Evolutionary conservation across 2,797 vertebrate species (phyloP).

Genomic region (Acanthis flammea): DNA sequence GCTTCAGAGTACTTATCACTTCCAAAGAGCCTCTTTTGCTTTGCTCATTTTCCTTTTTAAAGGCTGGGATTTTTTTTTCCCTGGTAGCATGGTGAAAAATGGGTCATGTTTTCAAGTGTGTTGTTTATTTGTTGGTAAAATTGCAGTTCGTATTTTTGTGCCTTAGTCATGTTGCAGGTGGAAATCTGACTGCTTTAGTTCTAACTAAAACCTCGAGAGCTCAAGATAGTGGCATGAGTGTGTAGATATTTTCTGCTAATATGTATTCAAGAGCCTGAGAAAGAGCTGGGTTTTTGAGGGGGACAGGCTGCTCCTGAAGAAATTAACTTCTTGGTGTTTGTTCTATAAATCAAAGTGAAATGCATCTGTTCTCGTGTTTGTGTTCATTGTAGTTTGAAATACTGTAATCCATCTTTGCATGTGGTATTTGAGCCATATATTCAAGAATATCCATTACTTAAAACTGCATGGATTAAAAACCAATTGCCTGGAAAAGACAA

Average conservation of each 20-base stretch:
- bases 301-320: not conserved
- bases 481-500: not conserved
- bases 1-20: not conserved
- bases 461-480: not conserved
- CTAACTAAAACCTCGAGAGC: not conserved
- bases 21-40: not conserved
- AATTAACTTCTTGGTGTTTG: not conserved
- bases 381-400: not conserved
- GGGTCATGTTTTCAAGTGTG: not conserved
- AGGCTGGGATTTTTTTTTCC: rapidly evolving
- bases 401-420: not conserved
- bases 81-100: not conserved
- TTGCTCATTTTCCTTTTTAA: not conserved
- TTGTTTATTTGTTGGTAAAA: not conserved
- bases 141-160: not conserved
- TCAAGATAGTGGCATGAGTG: not conserved
- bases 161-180: not conserved
- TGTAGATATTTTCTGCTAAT: not conserved
- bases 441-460: not conserved
- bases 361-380: not conserved
- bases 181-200: not conserved
- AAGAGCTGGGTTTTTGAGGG: not conserved
- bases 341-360: not conserved
- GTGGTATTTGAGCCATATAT: not conserved
- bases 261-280: not conserved